Evolutionary conservation across 2,113 vertebrate genomes (phyloP).

Genomic region (Eulacestoma nigropectus): DNA sequence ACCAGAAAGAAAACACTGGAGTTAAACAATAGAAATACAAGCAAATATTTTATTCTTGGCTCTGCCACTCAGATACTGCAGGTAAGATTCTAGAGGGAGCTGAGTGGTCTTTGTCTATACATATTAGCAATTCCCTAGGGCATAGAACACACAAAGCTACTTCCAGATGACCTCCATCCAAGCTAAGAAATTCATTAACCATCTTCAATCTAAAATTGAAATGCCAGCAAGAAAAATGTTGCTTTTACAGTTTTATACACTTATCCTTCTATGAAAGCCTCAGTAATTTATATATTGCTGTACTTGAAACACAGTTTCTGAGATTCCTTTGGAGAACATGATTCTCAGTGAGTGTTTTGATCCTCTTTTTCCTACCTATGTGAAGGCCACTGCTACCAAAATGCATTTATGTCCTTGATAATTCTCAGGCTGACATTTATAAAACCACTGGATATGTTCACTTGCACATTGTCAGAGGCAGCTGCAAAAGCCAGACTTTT

Average conservation of each 20-base stretch:
- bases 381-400: not conserved
- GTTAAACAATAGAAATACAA: not conserved
- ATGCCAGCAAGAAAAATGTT: not conserved
- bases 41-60: not conserved
- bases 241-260: not conserved
- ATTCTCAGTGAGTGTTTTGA: not conserved
- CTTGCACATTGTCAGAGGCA: not conserved
- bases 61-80: not conserved
- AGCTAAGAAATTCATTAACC: constrained; percentile 8
- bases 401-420: not conserved
- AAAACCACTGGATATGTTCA: not conserved
- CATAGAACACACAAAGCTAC: not conserved
- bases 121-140: not conserved
- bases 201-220: constrained; percentile 1
- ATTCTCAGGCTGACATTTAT: not conserved
- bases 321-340: not conserved
- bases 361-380: not conserved
- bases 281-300: not conserved
- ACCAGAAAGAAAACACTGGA: not conserved
- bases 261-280: not conserved
- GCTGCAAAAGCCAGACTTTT: not conserved
- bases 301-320: not conserved
- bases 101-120: not conserved
- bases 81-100: not conserved
- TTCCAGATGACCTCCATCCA: not conserved